Evolutionary conservation across 2,113 vertebrate species (phyloP).

Genomic region (Callopanchax toddi): DNA sequence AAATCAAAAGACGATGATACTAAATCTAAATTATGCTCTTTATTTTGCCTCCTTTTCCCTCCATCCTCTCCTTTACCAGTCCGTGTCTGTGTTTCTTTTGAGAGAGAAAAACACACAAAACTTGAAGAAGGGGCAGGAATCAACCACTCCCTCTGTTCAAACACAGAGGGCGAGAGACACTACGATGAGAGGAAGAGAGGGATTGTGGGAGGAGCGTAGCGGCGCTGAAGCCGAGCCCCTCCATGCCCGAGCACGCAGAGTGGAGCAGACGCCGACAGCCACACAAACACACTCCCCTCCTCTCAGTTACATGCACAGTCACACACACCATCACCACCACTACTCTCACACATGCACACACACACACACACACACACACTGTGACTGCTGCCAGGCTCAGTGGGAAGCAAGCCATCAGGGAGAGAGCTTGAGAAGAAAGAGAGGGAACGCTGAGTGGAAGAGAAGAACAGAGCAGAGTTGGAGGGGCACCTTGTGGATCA

Average conservation of each 20-base stretch:
- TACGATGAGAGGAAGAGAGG: slow-evolving; percentile 54
- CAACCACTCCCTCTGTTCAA: slow-evolving; percentile 78
- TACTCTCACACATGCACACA: slow-evolving; percentile 38
- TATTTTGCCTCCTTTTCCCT: slow-evolving; percentile 54
- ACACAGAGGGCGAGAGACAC: slow-evolving; percentile 71
- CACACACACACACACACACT: slow-evolving; percentile 57
- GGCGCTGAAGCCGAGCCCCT: slow-evolving; percentile 78
- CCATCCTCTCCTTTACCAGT: slow-evolving; percentile 38
- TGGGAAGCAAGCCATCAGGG: slow-evolving; percentile 67
- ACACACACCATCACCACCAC: slow-evolving; percentile 54
- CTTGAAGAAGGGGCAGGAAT: slow-evolving; percentile 56
- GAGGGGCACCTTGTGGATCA: slow-evolving; percentile 76
- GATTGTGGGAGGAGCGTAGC: slow-evolving; percentile 67
- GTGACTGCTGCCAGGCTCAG: slow-evolving; percentile 71
- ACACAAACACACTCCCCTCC: slow-evolving; percentile 70
- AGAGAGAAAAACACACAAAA: slow-evolving; percentile 21
- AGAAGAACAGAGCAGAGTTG: slow-evolving; percentile 68
- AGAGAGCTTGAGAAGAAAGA: slow-evolving; percentile 68
- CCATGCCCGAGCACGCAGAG: slow-evolving; percentile 72
- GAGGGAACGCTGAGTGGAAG: slow-evolving; percentile 60
- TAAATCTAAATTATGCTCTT: slow-evolving; percentile 34
- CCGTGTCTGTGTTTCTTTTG: slow-evolving; percentile 50
- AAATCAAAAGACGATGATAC: background rate
- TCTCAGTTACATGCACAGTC: slow-evolving; percentile 71
- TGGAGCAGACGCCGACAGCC: slow-evolving; percentile 80